Evolutionary conservation across 2,113 vertebrate genomes (phyloP).

Genomic region (Pteruthius melanotis): DNA sequence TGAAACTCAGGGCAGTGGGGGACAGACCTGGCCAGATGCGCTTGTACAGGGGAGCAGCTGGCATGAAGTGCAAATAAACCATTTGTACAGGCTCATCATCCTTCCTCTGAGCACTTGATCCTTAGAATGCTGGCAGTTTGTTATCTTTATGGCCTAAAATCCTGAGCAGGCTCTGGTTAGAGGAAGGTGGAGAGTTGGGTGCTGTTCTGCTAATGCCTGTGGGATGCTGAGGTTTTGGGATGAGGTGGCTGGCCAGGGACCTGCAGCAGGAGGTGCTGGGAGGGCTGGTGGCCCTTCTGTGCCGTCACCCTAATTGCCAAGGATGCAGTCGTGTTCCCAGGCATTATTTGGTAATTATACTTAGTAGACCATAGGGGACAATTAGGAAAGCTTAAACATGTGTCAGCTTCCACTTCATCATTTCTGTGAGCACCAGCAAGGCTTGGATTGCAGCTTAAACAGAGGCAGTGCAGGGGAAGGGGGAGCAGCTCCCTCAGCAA

Average conservation of each 20-base stretch:
- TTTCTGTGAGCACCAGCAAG: background rate
- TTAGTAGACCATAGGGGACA: background rate
- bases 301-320: background rate
- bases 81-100: background rate
- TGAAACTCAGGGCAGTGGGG: background rate
- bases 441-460: background rate
- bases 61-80: background rate
- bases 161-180: background rate
- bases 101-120: background rate
- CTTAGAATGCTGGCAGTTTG: background rate
- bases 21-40: background rate
- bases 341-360: background rate
- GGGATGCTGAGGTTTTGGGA: background rate
- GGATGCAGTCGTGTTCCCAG: background rate
- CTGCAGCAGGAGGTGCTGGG: background rate
- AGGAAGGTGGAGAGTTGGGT: background rate
- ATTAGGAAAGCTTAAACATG: background rate
- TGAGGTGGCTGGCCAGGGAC: background rate
- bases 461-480: background rate
- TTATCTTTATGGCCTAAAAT: background rate
- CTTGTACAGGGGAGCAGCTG: background rate
- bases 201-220: background rate
- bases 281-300: background rate
- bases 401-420: background rate
- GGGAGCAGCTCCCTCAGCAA: background rate